Conservation (phyloP, 2,797 vertebrate genomes). For the Aratinga solstitialis region DNA sequence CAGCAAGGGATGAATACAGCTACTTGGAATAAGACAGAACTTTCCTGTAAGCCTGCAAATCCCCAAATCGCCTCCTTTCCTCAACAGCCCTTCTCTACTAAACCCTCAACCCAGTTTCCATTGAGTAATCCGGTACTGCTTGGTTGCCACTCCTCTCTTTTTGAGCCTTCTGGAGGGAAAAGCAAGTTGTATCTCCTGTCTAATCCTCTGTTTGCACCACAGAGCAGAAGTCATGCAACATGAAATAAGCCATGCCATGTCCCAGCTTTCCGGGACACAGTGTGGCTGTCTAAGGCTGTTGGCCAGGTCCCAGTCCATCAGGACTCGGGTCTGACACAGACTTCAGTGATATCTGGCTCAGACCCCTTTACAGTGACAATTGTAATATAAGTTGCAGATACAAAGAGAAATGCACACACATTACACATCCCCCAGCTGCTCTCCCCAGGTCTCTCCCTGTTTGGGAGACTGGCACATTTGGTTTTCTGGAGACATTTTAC, state of each 20-base stretch:
- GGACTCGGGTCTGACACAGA: background rate
- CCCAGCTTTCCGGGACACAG: background rate
- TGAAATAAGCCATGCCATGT: background rate
- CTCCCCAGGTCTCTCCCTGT: background rate
- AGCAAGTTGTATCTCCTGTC: background rate
- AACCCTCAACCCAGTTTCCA: background rate
- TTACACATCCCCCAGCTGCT: background rate
- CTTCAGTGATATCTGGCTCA: background rate
- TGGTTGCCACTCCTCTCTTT: background rate
- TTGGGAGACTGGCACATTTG: background rate
- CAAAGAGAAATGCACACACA: background rate
- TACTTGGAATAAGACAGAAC: background rate
- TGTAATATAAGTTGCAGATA: background rate
- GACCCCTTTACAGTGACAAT: background rate
- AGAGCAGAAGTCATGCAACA: background rate
- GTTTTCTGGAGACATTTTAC: background rate
- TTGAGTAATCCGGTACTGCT: background rate
- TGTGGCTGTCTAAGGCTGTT: background rate
- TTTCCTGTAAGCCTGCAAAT: background rate
- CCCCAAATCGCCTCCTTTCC: background rate
- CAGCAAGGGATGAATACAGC: background rate
- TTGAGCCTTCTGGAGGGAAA: background rate
- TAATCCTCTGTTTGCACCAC: background rate
- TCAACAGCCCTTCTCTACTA: background rate
- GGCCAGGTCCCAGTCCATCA: background rate